Base-by-base conservation (phyloP, 2,888 invertebrate species). In the Listrodromus nycthemerus region DNA sequence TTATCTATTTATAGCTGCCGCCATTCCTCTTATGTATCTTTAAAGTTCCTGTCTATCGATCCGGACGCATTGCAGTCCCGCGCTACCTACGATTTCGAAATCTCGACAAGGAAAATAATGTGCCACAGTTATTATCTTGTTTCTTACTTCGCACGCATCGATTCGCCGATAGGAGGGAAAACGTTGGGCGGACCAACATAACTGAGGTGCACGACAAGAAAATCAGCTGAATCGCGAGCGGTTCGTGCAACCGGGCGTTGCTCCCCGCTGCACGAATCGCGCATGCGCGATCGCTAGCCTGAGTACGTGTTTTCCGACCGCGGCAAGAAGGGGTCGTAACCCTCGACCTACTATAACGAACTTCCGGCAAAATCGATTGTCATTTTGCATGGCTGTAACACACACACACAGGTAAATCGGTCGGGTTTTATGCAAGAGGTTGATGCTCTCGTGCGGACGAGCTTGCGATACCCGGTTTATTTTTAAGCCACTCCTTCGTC, bases 341-440 rank as follows among this genome's bases (percentile, higher is more conserved):
- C 80, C 69, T 65, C 83, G 83, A 80, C 83, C 83, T 74, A 83
- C 80, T 80, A 67, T 80, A 6, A 16, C 58, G 65, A 80, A 73
- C 76, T 83, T 73, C 76, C 76, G 83, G 58, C 77, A 80, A 73
- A 63, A 83, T 83, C 80, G 83, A 83, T 80, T 77, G 73, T 13
- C 67, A 73, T 73, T 80, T 77, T 77, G 67, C 67, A 71, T 69
- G 55, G 50, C n/a, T 70, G 69, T 37, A 58, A 41, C 55, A 16
- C 33, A 58, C 50, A 52, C 37, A 74, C 69, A 55, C 78, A 70
- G 75, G 80, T 83, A 71, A 83, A 67, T 83, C 76, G 66, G 71
- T 70, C 71, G 58, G 24, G 48, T 41, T 66, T 83, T 76, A 76
- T 75, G 71, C 83, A 67, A 83, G 80, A 80, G 83, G 80, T 83